These are phyloP conservation scores for Orthonychiurus folsomi DNA, from an alignment of 2,888 invertebrate species.

Conservation along the genomic window DNA sequence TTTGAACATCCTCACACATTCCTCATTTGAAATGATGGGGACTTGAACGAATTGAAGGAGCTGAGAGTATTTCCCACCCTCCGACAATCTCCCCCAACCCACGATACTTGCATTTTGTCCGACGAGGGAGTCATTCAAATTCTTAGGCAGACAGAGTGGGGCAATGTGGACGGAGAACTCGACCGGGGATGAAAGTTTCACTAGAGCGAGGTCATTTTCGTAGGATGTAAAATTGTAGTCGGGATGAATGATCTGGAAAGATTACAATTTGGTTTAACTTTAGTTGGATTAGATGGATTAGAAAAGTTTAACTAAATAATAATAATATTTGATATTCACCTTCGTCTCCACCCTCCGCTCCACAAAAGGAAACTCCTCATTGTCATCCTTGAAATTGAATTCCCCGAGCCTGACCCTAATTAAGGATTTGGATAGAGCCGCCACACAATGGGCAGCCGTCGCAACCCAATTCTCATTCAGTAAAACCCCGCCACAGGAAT, in stretches of 20 bases:
- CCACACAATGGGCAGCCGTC: constrained; percentile 89
- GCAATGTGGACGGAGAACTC: constrained; percentile 81
- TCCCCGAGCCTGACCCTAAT: constrained; percentile 64
- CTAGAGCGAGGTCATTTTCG: constrained; percentile 78
- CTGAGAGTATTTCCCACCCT: constrained; percentile 52
- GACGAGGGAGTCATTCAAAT: constrained; percentile 63
- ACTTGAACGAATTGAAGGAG: constrained; percentile 85
- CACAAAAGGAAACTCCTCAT: constrained; percentile 77
- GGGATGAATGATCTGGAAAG: constrained; percentile 66
- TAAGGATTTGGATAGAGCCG: constrained; percentile 11
- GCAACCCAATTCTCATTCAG: constrained; percentile 91
- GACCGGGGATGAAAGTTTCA: constrained; percentile 82
- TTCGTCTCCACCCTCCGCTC: constrained; percentile 67
- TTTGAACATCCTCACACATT: constrained; percentile 82
- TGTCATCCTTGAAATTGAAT: constrained; percentile 74
- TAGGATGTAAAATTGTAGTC: constrained; percentile 84
- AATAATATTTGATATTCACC: constrained; percentile 6
- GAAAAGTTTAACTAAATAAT: neutral
- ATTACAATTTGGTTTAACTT: neutral
- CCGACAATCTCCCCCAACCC: constrained; percentile 85
- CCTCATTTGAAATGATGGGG: constrained; percentile 79
- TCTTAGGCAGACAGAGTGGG: constrained; percentile 78
- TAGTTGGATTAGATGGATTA: neutral
- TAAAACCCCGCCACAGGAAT: constrained; percentile 84
- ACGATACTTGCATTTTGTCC: constrained; percentile 79